Conservation (phyloP, 1,140 invertebrate species). For the Oryctes rhinoceros region DNA sequence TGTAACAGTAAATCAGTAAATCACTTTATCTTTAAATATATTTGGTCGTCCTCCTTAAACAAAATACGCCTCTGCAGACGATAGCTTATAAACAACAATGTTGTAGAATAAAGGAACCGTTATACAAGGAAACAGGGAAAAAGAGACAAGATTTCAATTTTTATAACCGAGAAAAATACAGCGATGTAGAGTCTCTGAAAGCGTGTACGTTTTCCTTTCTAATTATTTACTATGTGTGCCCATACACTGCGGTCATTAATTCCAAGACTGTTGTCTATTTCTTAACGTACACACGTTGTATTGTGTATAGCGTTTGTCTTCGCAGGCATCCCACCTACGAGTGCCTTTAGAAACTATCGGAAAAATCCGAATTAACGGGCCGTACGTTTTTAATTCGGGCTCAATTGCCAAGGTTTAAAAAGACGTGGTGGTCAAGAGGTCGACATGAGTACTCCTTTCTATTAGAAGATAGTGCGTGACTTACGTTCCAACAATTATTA, state of each 20-base stretch:
- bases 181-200: neutral
- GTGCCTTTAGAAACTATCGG: neutral
- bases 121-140: neutral
- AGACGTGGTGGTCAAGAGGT: constrained; percentile 24
- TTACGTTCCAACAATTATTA: constrained; percentile 41
- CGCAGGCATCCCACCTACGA: neutral
- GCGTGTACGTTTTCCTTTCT: neutral
- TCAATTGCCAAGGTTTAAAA: constrained; percentile 27
- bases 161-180: neutral
- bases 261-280: neutral
- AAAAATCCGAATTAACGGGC: constrained; percentile 12
- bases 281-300: neutral
- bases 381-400: constrained; percentile 8
- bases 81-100: too few relatives aligned
- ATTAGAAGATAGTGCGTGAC: constrained; percentile 41
- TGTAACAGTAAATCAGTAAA: too few relatives aligned
- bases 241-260: neutral
- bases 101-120: neutral
- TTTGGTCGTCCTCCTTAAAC: neutral
- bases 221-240: constrained; percentile 9
- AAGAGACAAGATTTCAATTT: neutral
- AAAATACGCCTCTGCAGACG: too few relatives aligned
- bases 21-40: neutral
- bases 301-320: neutral
- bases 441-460: constrained; percentile 13